Evolutionary conservation across 2,113 vertebrate genomes (phyloP).

Genomic region (Pomatostomus ruficeps): DNA sequence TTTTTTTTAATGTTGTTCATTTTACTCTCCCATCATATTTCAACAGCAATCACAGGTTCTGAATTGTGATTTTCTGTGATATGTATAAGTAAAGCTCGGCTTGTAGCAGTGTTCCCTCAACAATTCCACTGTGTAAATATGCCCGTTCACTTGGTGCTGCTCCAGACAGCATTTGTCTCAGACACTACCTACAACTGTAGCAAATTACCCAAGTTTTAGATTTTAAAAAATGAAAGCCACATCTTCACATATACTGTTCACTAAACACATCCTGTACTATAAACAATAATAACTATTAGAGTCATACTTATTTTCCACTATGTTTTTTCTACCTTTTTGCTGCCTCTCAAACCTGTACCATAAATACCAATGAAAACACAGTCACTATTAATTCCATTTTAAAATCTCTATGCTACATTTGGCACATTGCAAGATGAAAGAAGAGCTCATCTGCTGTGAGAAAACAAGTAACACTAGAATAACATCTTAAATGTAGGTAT

Average conservation of each 20-base stretch:
- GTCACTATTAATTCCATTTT: background rate
- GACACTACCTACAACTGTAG: background rate
- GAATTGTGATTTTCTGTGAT: background rate
- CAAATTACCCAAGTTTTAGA: background rate
- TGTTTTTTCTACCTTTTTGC: background rate
- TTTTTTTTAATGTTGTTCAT: accelerated
- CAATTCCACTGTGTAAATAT: background rate
- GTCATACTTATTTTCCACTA: background rate
- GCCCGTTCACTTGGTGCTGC: background rate
- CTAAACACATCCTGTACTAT: background rate
- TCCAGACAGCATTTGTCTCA: background rate
- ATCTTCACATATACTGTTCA: background rate
- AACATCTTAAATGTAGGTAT: background rate
- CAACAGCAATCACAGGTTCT: background rate
- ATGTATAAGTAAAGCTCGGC: background rate
- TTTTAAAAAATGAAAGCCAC: background rate
- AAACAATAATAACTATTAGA: background rate
- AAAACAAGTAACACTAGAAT: background rate
- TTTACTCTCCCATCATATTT: background rate
- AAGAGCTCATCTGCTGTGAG: background rate
- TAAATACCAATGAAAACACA: background rate
- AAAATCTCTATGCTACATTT: background rate
- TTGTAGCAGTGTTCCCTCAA: background rate
- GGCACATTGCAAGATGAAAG: background rate
- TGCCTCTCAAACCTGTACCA: background rate